These are phyloP conservation scores for Pedionomus torquatus DNA, from an alignment of 2,113 vertebrate species.

Conservation along the genomic window DNA sequence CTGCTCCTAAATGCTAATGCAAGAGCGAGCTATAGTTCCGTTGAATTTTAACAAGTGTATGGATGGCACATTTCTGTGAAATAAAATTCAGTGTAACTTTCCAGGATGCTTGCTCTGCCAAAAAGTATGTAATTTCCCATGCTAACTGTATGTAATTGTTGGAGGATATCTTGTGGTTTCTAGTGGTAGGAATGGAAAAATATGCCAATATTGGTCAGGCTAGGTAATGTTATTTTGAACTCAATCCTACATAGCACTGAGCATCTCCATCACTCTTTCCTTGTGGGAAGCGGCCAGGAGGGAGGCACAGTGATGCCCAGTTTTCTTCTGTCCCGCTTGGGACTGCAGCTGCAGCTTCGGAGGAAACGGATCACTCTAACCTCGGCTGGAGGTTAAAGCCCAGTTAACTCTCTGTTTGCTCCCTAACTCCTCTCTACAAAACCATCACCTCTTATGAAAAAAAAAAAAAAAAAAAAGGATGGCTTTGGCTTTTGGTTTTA, in stretches of 20 bases:
- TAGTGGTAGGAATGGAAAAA: constrained; percentile 15
- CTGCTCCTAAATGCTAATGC: constrained; percentile 61
- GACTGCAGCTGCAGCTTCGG: neutral
- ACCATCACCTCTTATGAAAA: neutral
- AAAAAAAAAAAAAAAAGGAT: too few species aligned
- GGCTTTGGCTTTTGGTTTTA: neutral
- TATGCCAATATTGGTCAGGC: neutral
- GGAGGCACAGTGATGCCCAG: neutral
- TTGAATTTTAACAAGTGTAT: constrained; percentile 73
- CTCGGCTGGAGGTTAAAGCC: neutral
- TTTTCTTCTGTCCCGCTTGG: neutral
- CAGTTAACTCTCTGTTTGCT: neutral
- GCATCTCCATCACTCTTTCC: neutral
- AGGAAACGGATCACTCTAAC: neutral
- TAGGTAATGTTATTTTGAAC: neutral
- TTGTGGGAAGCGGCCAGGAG: neutral
- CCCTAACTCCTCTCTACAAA: neutral
- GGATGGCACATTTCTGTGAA: constrained; percentile 52
- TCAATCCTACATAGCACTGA: neutral
- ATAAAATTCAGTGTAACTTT: constrained; percentile 61
- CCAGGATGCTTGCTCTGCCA: constrained; percentile 57
- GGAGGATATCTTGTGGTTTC: constrained; percentile 24
- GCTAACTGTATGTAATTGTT: constrained; percentile 40
- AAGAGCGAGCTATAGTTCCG: constrained; percentile 58
- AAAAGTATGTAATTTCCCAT: constrained; percentile 68